A percentile compares a stretch with the other conserved stretches of the same genome.
Evolutionary conservation across 2,797 vertebrate genomes (phyloP).

Genomic region (Schizothorax lantsangensis): DNA sequence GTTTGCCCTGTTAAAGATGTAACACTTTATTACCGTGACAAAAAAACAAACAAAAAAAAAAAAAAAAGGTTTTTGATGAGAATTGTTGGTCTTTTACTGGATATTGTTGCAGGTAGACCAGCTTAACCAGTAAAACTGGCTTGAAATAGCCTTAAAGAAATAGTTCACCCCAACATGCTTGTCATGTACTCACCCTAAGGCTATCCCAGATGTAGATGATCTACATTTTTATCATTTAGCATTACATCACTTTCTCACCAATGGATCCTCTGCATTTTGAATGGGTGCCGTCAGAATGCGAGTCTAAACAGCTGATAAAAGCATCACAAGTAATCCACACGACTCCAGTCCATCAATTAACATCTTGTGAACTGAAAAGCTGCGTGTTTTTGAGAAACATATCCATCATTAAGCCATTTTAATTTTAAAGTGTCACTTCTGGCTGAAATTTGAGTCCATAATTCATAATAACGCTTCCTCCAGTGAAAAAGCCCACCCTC

Average conservation of each 20-base stretch:
- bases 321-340: background rate
- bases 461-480: background rate
- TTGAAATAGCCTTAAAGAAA: slow-evolving; percentile 12
- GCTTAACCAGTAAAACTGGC: background rate
- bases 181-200: background rate
- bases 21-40: background rate
- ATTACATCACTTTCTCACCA: background rate
- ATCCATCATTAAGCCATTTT: background rate
- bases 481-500: background rate
- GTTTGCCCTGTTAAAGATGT: slow-evolving; percentile 84
- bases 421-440: background rate
- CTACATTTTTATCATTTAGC: background rate
- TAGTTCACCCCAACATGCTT: background rate
- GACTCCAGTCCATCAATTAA: background rate
- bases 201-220: background rate
- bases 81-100: background rate
- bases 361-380: background rate
- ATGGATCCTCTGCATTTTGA: background rate
- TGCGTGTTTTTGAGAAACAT: background rate
- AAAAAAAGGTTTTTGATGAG: background rate
- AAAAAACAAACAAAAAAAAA: background rate
- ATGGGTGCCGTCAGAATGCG: background rate
- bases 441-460: background rate
- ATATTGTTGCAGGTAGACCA: background rate
- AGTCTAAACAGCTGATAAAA: background rate